Percentiles rank a stretch among this genome's conserved stretches.
These are phyloP conservation scores for Sylvia borin DNA, from an alignment of 2,797 vertebrate genomes.

Conservation along the genomic window DNA sequence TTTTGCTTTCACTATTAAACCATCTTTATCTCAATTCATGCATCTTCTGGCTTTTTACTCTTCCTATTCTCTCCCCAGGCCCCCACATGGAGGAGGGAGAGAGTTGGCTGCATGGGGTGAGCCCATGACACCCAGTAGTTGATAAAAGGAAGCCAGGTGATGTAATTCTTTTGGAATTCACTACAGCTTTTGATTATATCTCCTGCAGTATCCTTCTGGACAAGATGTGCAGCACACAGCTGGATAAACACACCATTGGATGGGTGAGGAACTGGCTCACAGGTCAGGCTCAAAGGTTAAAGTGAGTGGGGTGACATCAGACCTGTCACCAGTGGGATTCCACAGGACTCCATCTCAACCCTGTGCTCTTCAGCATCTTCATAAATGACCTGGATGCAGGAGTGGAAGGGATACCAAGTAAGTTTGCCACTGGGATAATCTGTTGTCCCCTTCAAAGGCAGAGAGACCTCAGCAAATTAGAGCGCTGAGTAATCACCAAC, in stretches of 20 bases:
- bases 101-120: neutral
- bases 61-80: neutral
- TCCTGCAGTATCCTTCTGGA: neutral
- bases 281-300: rapidly evolving
- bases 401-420: neutral
- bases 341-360: too few species aligned
- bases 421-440: neutral
- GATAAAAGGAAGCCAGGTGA: neutral
- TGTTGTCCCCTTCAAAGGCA: neutral
- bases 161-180: neutral
- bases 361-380: neutral
- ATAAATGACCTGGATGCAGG: neutral
- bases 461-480: neutral
- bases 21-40: rapidly evolving
- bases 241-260: neutral
- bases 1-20: neutral
- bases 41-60: rapidly evolving
- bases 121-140: neutral
- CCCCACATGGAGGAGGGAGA: neutral
- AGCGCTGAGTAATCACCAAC: neutral
- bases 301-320: neutral
- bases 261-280: neutral
- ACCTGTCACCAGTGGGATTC: neutral
- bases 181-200: neutral
- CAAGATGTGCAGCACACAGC: neutral